Base-by-base conservation (phyloP, 2,888 invertebrate species). In the Noctuana brunneofusca region DNA sequence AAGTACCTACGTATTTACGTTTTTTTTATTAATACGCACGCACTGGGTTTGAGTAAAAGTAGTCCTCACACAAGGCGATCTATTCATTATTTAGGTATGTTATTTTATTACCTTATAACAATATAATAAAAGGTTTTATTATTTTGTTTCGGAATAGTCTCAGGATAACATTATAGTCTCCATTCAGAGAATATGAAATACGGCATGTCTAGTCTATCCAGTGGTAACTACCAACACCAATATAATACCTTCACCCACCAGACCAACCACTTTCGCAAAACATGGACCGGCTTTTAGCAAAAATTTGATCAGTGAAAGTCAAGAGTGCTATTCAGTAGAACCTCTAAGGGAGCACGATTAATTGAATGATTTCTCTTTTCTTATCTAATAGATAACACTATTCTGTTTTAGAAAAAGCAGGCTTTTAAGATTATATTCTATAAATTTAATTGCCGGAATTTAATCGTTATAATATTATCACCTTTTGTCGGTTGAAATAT, bases 221-320 rank as follows among this genome's bases (percentile, higher is more conserved):
- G 68, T 69, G 69, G 69, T 78, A 78, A 73, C 76, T 71, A 74
- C 72, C 68, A 69, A 73, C 70, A 73, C 73, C 67, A 69, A 73
- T 75, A 76, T 50, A 70, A 71, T 70, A 69, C 68, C 70, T 71
- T 70, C 70, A 71, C 65, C 68, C 75, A 80, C 85, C 83, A 78
- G 81, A 79, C 83, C 78, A 79, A 88, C 89, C 85, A 87, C 90
- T 91, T 91, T 91, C 90, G 89, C 89, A 76, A 80, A 83, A 76
- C 84, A 67, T 72, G 81, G 86, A 88, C 90, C 89, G 89, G 90
- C 84, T 89, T 89, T 89, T 87, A 88, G 89, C 87, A 89, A 90
- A 89, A 89, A 89, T 90, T 89, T 90, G 83, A 90, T 85, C 89
- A 89, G 90, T 87, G 90, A 91, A 91, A 91, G 90, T 88, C 77